Evolutionary conservation across 2,888 invertebrate species (phyloP).

Genomic region (Cistogaster globosa): DNA sequence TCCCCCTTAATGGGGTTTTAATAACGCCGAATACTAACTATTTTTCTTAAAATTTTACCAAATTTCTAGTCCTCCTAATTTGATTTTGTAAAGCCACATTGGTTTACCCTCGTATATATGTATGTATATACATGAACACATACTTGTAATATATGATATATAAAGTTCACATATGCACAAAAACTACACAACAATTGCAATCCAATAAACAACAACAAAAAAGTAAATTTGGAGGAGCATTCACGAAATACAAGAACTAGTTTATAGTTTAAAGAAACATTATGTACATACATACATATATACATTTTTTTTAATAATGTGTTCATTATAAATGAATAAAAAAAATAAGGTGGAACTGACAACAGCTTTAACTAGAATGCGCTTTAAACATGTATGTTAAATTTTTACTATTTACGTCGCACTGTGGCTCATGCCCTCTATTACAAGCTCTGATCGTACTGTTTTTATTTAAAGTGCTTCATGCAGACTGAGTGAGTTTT

Average conservation of each 20-base stretch:
- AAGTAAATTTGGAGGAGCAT: slow-evolving; percentile 33
- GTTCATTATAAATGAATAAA: background rate
- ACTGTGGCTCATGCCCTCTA: too few relatives aligned
- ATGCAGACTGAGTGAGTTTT: too few relatives aligned
- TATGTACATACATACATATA: too few relatives aligned
- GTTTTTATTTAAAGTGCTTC: too few relatives aligned
- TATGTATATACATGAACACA: background rate
- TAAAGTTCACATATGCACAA: slow-evolving; percentile 53
- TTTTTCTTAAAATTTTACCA: too few relatives aligned
- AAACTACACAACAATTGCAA: slow-evolving; percentile 31
- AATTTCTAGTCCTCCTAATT: too few relatives aligned
- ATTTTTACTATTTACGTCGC: too few relatives aligned
- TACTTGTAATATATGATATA: slow-evolving; percentile 34
- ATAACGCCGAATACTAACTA: too few relatives aligned
- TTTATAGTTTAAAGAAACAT: slow-evolving; percentile 33
- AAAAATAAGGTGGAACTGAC: slow-evolving; percentile 26
- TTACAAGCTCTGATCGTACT: too few relatives aligned
- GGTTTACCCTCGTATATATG: background rate
- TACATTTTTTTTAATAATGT: slow-evolving; percentile 9
- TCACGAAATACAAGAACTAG: slow-evolving; percentile 49
- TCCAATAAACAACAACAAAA: slow-evolving; percentile 10
- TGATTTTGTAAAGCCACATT: too few relatives aligned
- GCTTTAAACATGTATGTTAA: background rate
- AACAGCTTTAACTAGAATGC: background rate
- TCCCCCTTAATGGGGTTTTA: too few relatives aligned